These are phyloP conservation scores for Sphinx pinastri DNA, from an alignment of 2,888 invertebrate species.

Conservation along the genomic window DNA sequence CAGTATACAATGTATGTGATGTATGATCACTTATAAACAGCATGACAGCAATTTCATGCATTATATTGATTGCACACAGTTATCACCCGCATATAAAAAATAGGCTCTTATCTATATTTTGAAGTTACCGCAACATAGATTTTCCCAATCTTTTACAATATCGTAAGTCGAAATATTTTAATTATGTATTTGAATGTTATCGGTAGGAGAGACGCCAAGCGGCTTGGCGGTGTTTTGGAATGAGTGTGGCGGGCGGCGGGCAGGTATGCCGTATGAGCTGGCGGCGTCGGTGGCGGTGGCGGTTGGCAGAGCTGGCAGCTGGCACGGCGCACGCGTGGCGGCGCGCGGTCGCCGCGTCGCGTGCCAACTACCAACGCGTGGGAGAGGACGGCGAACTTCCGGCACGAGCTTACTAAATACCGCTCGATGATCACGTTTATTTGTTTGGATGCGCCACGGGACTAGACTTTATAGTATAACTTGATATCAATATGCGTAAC, in stretches of 20 bases:
- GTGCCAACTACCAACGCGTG: constrained; percentile 78
- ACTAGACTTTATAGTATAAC: not conserved
- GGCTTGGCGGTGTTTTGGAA: not conserved
- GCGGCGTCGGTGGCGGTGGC: not conserved
- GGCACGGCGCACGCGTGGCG: constrained; percentile 33
- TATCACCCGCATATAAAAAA: not conserved
- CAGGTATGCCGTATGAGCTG: not conserved
- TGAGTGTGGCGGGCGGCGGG: not conserved
- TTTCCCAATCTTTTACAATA: constrained; percentile 30
- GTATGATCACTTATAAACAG: constrained; percentile 1
- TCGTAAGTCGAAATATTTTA: constrained; percentile 42
- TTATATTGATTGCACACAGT: not conserved
- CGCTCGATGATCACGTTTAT: not conserved
- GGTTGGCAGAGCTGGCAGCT: constrained; percentile 33
- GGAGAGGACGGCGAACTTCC: constrained; percentile 71
- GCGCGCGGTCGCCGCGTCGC: constrained; percentile 48
- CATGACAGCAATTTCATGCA: not conserved
- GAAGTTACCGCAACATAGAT: not conserved
- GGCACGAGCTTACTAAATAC: constrained; percentile 49
- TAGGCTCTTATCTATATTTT: not conserved
- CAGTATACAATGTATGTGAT: not conserved
- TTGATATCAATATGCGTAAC: too few species aligned
- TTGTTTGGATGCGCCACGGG: constrained; percentile 9
- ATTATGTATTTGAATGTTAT: constrained; percentile 41
- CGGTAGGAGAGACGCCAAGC: constrained; percentile 5